Conservation (phyloP, 2,113 vertebrate genomes). For the Xenopus laevis region DNA sequence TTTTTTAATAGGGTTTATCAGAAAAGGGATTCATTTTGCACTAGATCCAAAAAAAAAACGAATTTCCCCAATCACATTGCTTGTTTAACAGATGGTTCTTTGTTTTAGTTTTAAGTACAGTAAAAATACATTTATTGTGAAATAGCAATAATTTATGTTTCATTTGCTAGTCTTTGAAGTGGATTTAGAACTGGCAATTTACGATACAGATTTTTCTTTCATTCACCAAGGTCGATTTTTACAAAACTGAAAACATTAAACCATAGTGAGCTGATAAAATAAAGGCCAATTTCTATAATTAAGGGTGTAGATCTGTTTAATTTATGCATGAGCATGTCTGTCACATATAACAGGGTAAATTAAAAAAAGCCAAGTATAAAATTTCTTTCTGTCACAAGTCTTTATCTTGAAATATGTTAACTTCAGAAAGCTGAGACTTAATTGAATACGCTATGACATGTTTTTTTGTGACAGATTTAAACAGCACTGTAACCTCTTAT, state of each 20-base stretch:
- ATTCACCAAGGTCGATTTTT: neutral
- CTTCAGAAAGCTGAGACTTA: no score
- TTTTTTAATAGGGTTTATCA: no score
- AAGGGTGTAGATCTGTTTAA: neutral
- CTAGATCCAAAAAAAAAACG: neutral
- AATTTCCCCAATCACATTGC: neutral
- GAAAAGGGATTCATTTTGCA: slow-evolving; percentile 13
- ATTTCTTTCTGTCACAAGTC: neutral
- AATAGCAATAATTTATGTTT: slow-evolving; percentile 2
- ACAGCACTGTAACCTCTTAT: no score
- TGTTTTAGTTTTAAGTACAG: neutral
- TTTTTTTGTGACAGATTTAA: no score
- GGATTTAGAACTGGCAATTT: neutral
- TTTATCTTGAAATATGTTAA: no score
- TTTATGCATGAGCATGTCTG: neutral
- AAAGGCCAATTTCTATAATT: slow-evolving; percentile 2
- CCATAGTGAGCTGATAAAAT: neutral
- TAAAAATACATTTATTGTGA: neutral
- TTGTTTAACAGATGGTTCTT: neutral
- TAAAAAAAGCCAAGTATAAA: neutral
- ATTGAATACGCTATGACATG: no score
- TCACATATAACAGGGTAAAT: no score
- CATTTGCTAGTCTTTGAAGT: neutral
- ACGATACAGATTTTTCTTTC: neutral
- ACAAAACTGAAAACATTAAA: neutral